These are phyloP conservation scores for Tachysurus fulvidraco DNA, from an alignment of 2,113 vertebrate genomes.

Conservation along the genomic window DNA sequence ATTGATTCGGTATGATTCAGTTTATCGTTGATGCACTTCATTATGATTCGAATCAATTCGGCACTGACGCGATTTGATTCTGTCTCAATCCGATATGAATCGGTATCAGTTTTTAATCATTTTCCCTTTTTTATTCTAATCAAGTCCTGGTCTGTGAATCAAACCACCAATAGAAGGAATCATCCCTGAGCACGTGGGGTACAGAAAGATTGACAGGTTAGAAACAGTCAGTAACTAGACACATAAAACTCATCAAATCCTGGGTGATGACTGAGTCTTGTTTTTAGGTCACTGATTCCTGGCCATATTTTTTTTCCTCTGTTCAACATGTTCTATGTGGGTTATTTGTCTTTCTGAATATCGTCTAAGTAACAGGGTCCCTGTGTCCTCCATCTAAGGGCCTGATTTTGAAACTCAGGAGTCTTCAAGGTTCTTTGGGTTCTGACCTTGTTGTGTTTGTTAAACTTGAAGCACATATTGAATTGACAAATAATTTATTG, in stretches of 20 bases:
- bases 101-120: neutral
- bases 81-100: neutral
- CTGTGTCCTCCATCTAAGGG: neutral
- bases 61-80: neutral
- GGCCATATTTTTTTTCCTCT: neutral
- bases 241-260: neutral
- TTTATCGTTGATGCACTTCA: neutral
- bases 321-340: neutral
- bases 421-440: neutral
- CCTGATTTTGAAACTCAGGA: neutral
- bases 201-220: neutral
- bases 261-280: neutral
- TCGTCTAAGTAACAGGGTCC: neutral
- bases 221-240: neutral
- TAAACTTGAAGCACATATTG: neutral
- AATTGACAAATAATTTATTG: neutral
- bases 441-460: neutral
- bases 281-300: neutral
- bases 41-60: neutral
- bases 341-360: neutral
- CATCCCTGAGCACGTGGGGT: too few relatives aligned
- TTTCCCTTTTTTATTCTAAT: neutral
- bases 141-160: neutral
- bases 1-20: neutral
- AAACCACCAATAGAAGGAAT: neutral